Base-by-base conservation (phyloP, 2,888 invertebrate genomes). In the Ceriagrion tenellum region DNA sequence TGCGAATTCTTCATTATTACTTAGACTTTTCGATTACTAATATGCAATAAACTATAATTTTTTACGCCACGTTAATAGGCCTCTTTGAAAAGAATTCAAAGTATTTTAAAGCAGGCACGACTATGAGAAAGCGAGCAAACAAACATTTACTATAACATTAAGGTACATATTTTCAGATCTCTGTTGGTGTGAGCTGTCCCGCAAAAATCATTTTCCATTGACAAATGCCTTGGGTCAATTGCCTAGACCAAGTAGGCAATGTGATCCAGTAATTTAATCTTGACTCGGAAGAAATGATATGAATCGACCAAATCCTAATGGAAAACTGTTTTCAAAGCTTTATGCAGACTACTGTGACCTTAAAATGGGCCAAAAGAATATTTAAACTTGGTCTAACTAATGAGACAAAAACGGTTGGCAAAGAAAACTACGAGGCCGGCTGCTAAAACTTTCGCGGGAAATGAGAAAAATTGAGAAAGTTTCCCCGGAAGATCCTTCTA, bases 391-490 rank as follows among this genome's bases (percentile, higher is more conserved):
- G 81, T 6, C 81, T 13, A 81, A 81, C 35, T 18, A 81, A 81
- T 81, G 12, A 81, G 23, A 81, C 13, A 10, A 18, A 81, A 35
- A 81, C 35, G 35, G 30, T 81, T 30, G 81, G 35, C 16, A 30
- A 35, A 35, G 81, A 35, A 13, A 35, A 81, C 13, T 10, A 35
- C 13, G 18, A 30, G 81, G 35, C 18, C 35, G 35, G 35, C 16
- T 30, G 30, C 81, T 81, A 35, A 30, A 35, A 81, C 81, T 81
- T 81, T 81, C 81, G 35, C 81, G 35, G 81, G 81, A 81, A 81
- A 81, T 81, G 81, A 81, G 81, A 81, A 81, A 81, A 81, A 35
- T 81, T 81, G 81, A 81, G 35, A 81, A 81, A 35, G 81, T 35
- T 81, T 35, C 81, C 69, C 26, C 35, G 35, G 35, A 59, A 30